These are phyloP conservation scores for Sceloporus tristichus DNA, from an alignment of 2,113 vertebrate species.

Conservation along the genomic window DNA sequence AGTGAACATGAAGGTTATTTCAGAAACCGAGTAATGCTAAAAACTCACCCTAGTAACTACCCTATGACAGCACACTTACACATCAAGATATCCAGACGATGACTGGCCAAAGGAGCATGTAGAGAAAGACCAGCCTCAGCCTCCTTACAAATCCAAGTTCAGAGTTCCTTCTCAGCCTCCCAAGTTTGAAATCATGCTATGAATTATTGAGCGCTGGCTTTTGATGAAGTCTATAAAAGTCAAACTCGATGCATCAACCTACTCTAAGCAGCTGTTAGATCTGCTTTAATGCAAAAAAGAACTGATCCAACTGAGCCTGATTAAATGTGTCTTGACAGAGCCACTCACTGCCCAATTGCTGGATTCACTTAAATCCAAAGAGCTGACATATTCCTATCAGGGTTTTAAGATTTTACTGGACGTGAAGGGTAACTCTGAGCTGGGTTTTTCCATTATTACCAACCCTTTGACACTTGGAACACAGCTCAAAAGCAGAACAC, in stretches of 20 bases:
- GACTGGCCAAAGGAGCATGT: neutral
- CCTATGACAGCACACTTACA: neutral
- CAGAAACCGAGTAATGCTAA: neutral
- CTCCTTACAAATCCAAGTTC: neutral
- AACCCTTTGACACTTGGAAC: accelerated
- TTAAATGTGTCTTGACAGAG: slow-evolving; percentile 25
- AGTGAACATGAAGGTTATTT: neutral
- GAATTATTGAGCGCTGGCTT: slow-evolving; percentile 41
- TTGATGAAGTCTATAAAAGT: slow-evolving; percentile 11
- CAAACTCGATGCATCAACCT: slow-evolving; percentile 14
- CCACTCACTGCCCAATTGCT: slow-evolving; percentile 45
- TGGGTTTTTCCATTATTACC: accelerated
- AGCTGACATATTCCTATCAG: neutral
- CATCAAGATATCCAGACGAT: neutral
- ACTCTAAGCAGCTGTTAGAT: slow-evolving; percentile 54
- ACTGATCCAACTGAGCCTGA: slow-evolving; percentile 53
- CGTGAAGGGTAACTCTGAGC: accelerated
- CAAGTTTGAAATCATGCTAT: slow-evolving; percentile 19
- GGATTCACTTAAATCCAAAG: slow-evolving; percentile 52
- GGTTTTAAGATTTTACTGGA: slow-evolving; percentile 8
- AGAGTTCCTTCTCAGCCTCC: slow-evolving; percentile 52
- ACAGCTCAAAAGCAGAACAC: neutral
- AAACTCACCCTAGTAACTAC: neutral
- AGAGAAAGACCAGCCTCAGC: neutral
- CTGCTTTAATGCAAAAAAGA: slow-evolving; percentile 12